phyloP scores from a whole-genome alignment of 2,888 invertebrate species.

The Mythimna albipuncta region DNA sequence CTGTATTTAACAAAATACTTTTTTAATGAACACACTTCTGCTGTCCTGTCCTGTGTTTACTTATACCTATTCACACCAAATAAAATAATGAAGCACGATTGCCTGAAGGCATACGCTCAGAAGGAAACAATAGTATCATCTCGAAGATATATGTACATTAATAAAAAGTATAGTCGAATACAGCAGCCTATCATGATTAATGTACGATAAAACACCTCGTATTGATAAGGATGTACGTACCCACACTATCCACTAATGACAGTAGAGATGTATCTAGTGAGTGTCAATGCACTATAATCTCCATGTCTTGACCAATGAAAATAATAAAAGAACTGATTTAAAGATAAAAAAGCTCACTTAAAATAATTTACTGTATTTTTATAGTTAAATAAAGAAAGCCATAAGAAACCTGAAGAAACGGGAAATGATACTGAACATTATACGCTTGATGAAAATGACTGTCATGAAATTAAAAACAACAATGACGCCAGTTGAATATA shows the following conservation, averaged over 20 bases:
- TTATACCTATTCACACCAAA: background rate
- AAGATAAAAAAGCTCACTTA: background rate
- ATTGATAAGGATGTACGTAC: slow-evolving; percentile 62
- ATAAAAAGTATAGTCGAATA: slow-evolving; percentile 59
- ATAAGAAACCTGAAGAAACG: background rate
- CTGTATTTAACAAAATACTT: too few relatives aligned
- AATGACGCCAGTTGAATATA: slow-evolving; percentile 33
- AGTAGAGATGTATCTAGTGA: slow-evolving; percentile 38
- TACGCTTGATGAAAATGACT: slow-evolving; percentile 23
- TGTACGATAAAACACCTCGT: slow-evolving; percentile 67
- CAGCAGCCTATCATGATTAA: slow-evolving; percentile 70
- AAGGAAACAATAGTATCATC: slow-evolving; percentile 63
- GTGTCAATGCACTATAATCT: slow-evolving; percentile 50
- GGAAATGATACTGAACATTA: slow-evolving; percentile 4
- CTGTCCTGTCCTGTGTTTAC: too few relatives aligned
- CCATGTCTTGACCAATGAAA: slow-evolving; percentile 31
- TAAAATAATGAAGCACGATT: background rate
- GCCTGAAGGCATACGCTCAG: slow-evolving; percentile 13
- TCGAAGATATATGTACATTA: slow-evolving; percentile 51
- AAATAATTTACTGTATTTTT: background rate
- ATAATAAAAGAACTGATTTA: background rate
- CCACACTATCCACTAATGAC: slow-evolving; percentile 58
- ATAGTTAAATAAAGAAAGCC: background rate
- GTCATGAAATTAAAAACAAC: slow-evolving; percentile 36
- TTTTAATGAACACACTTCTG: too few relatives aligned